phyloP scores from a whole-genome alignment of 2,888 invertebrate genomes.

The Ectemnius lituratus region DNA sequence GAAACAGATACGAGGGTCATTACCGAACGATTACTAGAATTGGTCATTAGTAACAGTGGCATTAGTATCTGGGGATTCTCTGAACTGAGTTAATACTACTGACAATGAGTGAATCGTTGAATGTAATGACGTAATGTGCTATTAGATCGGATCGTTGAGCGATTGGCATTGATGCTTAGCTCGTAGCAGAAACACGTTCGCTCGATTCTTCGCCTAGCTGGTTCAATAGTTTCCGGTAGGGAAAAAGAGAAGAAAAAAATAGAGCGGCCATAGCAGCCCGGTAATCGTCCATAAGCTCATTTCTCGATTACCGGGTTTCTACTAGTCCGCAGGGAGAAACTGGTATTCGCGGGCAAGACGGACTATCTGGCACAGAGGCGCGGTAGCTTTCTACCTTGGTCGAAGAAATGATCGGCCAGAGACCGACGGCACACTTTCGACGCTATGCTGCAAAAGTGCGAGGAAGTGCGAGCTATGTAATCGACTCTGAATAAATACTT shows the following conservation, averaged over 20 bases:
- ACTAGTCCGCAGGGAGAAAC: conserved; percentile 5
- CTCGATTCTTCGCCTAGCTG: too few relatives aligned
- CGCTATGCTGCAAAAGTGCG: background rate
- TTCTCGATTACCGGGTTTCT: conserved; percentile 7
- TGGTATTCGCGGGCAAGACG: background rate
- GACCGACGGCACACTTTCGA: background rate
- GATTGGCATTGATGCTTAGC: background rate
- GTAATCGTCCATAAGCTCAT: conserved; percentile 2
- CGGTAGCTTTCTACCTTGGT: conserved; percentile 10
- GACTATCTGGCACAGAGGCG: conserved; percentile 3
- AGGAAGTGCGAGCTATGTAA: background rate
- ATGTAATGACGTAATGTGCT: conserved; percentile 3
- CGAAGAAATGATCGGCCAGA: background rate
- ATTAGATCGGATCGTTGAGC: background rate
- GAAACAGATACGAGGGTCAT: too few relatives aligned
- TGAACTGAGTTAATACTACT: background rate
- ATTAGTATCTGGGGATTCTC: too few relatives aligned
- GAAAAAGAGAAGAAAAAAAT: background rate
- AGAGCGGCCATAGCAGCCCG: background rate
- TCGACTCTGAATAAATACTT: background rate
- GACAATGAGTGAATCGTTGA: background rate
- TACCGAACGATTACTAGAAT: too few relatives aligned
- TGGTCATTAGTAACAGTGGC: too few relatives aligned
- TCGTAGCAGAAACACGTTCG: too few relatives aligned
- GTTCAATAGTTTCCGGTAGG: too few relatives aligned